Evolutionary conservation across 2,888 invertebrate species (phyloP).

Genomic region (Iphiclides podalirius): DNA sequence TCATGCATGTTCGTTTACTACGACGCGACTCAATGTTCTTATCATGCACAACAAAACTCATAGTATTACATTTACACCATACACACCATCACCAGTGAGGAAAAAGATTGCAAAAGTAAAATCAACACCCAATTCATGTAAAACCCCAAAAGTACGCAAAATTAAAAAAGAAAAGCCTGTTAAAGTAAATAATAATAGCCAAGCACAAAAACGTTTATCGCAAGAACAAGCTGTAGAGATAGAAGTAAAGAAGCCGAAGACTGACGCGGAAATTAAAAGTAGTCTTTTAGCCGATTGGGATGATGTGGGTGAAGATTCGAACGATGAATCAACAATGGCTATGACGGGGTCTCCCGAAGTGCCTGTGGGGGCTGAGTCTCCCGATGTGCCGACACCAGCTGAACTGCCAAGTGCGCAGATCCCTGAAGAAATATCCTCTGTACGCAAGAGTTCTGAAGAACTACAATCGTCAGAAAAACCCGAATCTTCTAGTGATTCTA

Average conservation of each 20-base stretch:
- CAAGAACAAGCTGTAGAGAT: conserved; percentile 45
- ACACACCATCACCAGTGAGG: conserved; percentile 63
- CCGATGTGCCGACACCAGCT: conserved; percentile 60
- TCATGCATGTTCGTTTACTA: conserved; percentile 82
- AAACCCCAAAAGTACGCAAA: conserved; percentile 51
- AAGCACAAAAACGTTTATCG: conserved; percentile 61
- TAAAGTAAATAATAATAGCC: conserved; percentile 51
- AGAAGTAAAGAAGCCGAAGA: conserved; percentile 74
- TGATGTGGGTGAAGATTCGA: conserved; percentile 76
- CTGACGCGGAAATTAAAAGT: conserved; percentile 83
- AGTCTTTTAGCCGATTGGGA: conserved; percentile 89
- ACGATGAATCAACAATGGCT: conserved; percentile 50
- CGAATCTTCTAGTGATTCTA: conserved; percentile 79
- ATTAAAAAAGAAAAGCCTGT: conserved; percentile 57
- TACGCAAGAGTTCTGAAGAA: conserved; percentile 49
- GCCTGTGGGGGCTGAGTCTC: conserved; percentile 56
- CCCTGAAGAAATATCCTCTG: conserved; percentile 40
- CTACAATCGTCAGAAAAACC: conserved; percentile 60
- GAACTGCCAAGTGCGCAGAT: conserved; percentile 51
- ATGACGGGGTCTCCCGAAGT: conserved; percentile 58
- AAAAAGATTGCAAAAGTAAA: conserved; percentile 55
- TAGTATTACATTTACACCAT: conserved; percentile 72
- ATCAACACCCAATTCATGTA: conserved; percentile 43
- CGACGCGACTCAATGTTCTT: conserved; percentile 85
- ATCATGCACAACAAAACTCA: conserved; percentile 87